A percentile compares a stretch with the other conserved stretches of the same genome.
Conservation (phyloP, 37 sponge, comb jelly and placozoan genomes). For the Chondrosia reniformis region DNA sequence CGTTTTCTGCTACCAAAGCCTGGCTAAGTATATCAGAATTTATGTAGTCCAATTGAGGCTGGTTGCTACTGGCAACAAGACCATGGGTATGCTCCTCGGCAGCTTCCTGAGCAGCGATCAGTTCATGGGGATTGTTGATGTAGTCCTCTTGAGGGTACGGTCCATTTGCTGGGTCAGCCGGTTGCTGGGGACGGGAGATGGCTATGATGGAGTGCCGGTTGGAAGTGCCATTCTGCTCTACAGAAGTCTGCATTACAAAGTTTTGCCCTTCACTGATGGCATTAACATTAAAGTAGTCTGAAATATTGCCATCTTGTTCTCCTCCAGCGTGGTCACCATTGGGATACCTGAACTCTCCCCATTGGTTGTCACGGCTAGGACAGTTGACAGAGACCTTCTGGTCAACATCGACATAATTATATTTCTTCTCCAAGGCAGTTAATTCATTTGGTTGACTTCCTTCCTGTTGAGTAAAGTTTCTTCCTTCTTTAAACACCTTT, state of each 20-base stretch:
- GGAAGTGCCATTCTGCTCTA: not conserved
- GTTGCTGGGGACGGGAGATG: not conserved
- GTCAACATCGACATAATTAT: conserved; percentile 6
- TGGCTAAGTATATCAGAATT: conserved; percentile 3
- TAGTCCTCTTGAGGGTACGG: conserved; percentile 20
- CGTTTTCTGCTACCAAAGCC: not conserved
- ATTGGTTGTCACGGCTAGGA: not conserved
- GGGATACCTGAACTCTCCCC: not conserved
- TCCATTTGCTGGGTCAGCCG: conserved; percentile 29
- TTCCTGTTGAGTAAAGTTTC: not conserved
- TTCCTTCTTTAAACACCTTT: not conserved
- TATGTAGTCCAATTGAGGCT: not conserved
- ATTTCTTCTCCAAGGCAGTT: conserved; percentile 2
- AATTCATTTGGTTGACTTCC: not conserved
- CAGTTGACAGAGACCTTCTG: not conserved
- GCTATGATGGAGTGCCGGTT: conserved; percentile 13
- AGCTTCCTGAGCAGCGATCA: not conserved
- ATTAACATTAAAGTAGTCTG: conserved; percentile 5
- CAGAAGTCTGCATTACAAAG: not conserved
- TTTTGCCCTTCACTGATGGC: not conserved
- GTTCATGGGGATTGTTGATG: not conserved
- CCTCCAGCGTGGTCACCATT: not conserved
- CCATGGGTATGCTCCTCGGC: too few relatives aligned
- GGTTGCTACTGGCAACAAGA: not conserved
- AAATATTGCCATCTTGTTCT: not conserved